Percentiles rank a stretch among this genome's conserved stretches.
Conservation (phyloP, 2,113 vertebrate genomes). For the Xyliphius kryptos region DNA sequence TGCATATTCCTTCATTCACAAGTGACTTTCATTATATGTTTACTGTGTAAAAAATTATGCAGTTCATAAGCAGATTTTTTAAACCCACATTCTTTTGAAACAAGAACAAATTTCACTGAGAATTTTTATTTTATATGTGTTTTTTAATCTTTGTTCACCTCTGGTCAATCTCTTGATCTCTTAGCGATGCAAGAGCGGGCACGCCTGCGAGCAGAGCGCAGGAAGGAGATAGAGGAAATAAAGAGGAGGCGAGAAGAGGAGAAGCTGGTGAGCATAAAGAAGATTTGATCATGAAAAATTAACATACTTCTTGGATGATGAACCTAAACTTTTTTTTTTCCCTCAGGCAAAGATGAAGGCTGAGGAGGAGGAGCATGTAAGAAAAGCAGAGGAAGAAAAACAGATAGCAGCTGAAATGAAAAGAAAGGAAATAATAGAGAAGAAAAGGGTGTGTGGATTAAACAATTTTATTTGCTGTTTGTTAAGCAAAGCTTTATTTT, state of each 20-base stretch:
- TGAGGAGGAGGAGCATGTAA: constrained; percentile 70
- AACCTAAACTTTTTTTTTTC: background rate
- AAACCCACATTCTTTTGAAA: too few species aligned
- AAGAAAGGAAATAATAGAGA: constrained; percentile 71
- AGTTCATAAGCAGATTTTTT: too few species aligned
- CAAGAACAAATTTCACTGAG: too few species aligned
- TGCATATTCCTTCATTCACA: too few species aligned
- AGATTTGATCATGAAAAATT: background rate
- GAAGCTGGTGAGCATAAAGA: constrained; percentile 51
- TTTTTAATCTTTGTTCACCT: constrained; percentile 5
- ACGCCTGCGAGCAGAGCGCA: constrained; percentile 68
- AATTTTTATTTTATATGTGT: background rate
- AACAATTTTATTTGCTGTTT: constrained; percentile 3
- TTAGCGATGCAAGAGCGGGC: constrained; percentile 89
- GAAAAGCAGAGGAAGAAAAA: constrained; percentile 74
- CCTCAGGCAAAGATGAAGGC: constrained; percentile 75
- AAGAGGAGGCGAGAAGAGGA: constrained; percentile 77
- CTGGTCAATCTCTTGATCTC: constrained; percentile 1
- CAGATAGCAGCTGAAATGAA: constrained; percentile 60
- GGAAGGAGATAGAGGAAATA: constrained; percentile 71
- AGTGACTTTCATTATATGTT: too few species aligned
- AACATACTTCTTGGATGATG: background rate
- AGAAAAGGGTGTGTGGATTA: constrained; percentile 62
- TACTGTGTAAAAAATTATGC: too few species aligned
- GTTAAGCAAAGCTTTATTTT: too few species aligned